Evolutionary conservation across 2,888 invertebrate genomes (phyloP).

Genomic region (Rhagonycha lutea): DNA sequence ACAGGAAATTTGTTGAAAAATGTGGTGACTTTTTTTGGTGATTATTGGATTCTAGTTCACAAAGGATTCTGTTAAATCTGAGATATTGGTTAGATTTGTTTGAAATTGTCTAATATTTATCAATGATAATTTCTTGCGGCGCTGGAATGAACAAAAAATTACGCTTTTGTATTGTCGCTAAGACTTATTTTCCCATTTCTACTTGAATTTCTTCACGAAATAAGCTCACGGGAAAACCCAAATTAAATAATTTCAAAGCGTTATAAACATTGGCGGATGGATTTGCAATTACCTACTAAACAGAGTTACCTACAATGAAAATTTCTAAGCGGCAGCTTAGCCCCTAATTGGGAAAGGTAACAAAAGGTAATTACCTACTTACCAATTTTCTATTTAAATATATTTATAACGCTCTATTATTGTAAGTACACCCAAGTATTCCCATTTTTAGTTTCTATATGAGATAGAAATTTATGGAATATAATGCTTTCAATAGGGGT

Average conservation of each 20-base stretch:
- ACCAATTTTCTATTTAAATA: not conserved
- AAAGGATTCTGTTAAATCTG: slow-evolving; percentile 59
- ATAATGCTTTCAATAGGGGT: slow-evolving; percentile 29
- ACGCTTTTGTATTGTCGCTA: not conserved
- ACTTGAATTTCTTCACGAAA: not conserved
- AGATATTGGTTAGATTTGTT: slow-evolving; percentile 52
- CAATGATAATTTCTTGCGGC: slow-evolving; percentile 46
- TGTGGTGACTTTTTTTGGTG: slow-evolving; percentile 49
- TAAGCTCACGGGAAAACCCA: not conserved
- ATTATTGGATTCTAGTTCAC: slow-evolving; percentile 58
- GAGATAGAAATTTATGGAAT: slow-evolving; percentile 7
- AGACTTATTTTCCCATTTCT: not conserved
- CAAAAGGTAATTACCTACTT: not conserved
- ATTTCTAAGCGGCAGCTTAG: not conserved
- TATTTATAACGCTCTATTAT: not conserved
- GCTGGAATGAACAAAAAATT: slow-evolving; percentile 34
- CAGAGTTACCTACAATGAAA: not conserved
- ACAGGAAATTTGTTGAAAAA: slow-evolving; percentile 49
- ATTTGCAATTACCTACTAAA: not conserved
- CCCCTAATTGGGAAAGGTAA: not conserved
- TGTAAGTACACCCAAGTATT: no score
- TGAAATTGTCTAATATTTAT: slow-evolving; percentile 49
- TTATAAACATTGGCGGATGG: not conserved
- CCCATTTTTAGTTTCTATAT: not conserved
- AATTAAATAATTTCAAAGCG: not conserved